A percentile compares a stretch with the other conserved stretches of the same genome.
Conservation (phyloP, 2,888 invertebrate genomes). For the Caenorhabditis afra region DNA sequence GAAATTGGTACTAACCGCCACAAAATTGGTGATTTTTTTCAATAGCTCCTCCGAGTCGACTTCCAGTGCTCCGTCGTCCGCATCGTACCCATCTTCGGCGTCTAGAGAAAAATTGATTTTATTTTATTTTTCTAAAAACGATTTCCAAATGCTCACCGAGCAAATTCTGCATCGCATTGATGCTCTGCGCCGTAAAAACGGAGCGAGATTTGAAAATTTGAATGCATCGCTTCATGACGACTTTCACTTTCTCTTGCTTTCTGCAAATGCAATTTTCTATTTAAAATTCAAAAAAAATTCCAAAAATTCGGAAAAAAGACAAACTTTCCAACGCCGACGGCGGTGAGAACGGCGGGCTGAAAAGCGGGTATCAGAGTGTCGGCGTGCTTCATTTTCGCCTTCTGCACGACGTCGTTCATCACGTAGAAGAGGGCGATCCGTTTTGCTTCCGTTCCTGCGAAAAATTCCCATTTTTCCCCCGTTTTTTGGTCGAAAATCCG, state of each 20-base stretch:
- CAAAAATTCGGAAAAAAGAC: conserved; percentile 1
- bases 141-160: conserved; percentile 58
- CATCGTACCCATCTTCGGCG: conserved; percentile 59
- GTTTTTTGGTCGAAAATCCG: too few relatives aligned
- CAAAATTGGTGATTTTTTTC: conserved; percentile 60
- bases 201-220: conserved; percentile 83
- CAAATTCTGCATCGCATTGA: conserved; percentile 85
- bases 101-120: conserved; percentile 17
- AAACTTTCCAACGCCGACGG: conserved; percentile 62
- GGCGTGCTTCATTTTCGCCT: conserved; percentile 81
- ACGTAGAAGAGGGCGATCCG: conserved; percentile 93
- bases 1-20: conserved; percentile 49
- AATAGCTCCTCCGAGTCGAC: conserved; percentile 58
- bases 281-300: conserved; percentile 5
- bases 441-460: conserved; percentile 64
- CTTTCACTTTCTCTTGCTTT: conserved; percentile 60
- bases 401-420: conserved; percentile 99
- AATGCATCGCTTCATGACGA: conserved; percentile 81
- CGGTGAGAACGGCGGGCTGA: conserved; percentile 67
- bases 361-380: conserved; percentile 65
- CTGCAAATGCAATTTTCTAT: conserved; percentile 55
- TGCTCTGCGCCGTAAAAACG: conserved; percentile 86
- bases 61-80: conserved; percentile 62
- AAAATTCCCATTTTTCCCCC: not conserved
- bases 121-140: not conserved